Evolutionary conservation across 2,888 invertebrate genomes (phyloP).

Genomic region (Nebria brevicollis): DNA sequence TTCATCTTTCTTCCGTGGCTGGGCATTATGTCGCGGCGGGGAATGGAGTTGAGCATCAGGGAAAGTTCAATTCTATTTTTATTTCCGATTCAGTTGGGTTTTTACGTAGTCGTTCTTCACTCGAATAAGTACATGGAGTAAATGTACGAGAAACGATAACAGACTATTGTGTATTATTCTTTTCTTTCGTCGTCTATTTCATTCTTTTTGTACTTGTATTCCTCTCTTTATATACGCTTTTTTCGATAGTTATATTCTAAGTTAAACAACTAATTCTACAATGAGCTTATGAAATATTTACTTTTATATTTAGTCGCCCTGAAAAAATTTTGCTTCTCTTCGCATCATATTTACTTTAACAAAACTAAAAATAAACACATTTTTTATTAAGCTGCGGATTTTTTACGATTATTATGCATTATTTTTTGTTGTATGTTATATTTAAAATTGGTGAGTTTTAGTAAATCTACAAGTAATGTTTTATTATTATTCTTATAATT

Average conservation of each 20-base stretch:
- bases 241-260: neutral
- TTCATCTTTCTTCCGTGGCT: neutral
- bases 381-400: too few species aligned
- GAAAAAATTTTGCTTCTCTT: too few species aligned
- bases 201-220: neutral
- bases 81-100: constrained; percentile 36
- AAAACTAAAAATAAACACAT: too few species aligned
- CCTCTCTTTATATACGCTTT: constrained; percentile 14
- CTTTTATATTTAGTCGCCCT: too few species aligned
- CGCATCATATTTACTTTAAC: too few species aligned
- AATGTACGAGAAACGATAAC: constrained; percentile 43
- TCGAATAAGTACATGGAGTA: constrained; percentile 39
- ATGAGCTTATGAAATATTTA: too few species aligned
- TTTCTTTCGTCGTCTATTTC: constrained; percentile 19
- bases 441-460: too few species aligned
- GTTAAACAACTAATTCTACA: too few species aligned
- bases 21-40: neutral
- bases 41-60: constrained; percentile 2
- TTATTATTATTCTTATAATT: too few species aligned
- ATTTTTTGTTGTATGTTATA: too few species aligned
- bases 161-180: constrained; percentile 40
- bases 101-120: constrained; percentile 34
- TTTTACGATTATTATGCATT: too few species aligned
- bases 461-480: too few species aligned
- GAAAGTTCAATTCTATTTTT: constrained; percentile 34